A percentile compares a stretch with the other conserved stretches of the same genome.
phyloP scores from a whole-genome alignment of 2,888 invertebrate genomes.

The Lasioglossum figueresi region DNA sequence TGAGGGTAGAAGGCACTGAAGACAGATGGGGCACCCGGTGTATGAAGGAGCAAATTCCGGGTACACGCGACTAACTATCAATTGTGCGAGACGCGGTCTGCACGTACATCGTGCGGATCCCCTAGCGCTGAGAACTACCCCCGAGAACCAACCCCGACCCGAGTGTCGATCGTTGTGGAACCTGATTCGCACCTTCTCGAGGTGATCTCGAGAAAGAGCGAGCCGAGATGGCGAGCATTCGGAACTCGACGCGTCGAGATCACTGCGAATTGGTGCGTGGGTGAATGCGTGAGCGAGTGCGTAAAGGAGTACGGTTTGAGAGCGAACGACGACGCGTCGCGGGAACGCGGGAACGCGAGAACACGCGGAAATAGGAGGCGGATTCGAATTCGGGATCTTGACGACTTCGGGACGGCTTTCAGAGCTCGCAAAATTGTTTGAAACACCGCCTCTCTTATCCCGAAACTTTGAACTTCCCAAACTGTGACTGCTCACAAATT shows the following conservation, averaged over 20 bases:
- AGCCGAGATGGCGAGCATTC: not conserved
- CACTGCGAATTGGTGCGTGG: constrained; percentile 70
- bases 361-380: constrained; percentile 8
- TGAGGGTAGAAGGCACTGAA: not conserved
- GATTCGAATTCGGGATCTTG: not conserved
- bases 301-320: constrained; percentile 63
- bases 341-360: constrained; percentile 16
- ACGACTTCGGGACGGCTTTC: not conserved
- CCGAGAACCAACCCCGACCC: constrained; percentile 76
- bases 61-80: constrained; percentile 56
- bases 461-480: not conserved
- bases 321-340: constrained; percentile 44
- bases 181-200: constrained; percentile 60
- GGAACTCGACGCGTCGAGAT: constrained; percentile 33
- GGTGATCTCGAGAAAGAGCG: constrained; percentile 50
- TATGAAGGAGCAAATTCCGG: not conserved
- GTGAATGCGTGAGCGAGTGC: constrained; percentile 74
- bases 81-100: constrained; percentile 34
- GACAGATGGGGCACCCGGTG: not conserved
- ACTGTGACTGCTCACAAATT: not conserved
- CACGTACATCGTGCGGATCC: not conserved
- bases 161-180: constrained; percentile 73
- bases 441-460: not conserved
- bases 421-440: not conserved
- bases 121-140: constrained; percentile 75